These are phyloP conservation scores for Dinomys branickii DNA, from an alignment of 2,113 vertebrate species.

Conservation along the genomic window DNA sequence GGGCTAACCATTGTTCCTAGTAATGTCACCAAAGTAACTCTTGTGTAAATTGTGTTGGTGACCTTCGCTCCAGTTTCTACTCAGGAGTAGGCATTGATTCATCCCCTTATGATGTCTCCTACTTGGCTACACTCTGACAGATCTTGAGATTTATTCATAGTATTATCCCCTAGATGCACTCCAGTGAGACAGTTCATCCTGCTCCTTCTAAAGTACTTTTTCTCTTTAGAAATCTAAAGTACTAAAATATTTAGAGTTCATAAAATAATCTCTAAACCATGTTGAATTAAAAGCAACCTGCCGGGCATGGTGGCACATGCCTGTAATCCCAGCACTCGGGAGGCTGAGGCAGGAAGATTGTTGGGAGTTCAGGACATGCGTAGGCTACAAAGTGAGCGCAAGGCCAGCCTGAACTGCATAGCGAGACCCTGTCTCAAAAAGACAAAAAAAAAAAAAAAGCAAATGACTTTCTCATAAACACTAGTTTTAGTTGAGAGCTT, in stretches of 20 bases:
- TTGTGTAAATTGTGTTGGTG: constrained; percentile 15
- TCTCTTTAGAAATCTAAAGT: constrained; percentile 47
- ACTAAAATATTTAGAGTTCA: constrained; percentile 33
- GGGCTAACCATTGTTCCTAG: not conserved
- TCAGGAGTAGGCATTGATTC: not conserved
- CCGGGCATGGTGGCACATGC: too few species aligned
- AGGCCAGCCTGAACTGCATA: too few species aligned
- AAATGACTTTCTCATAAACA: constrained; percentile 15
- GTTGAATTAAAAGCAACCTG: not conserved
- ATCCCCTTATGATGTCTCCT: constrained; percentile 15
- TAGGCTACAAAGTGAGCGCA: too few species aligned
- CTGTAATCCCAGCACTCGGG: too few species aligned
- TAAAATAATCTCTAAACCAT: constrained; percentile 44
- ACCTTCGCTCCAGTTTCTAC: constrained; percentile 28
- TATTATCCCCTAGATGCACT: not conserved
- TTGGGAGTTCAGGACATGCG: too few species aligned
- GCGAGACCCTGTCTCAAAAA: too few species aligned
- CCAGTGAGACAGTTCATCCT: not conserved
- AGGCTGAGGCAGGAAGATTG: too few species aligned
- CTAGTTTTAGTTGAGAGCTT: not conserved
- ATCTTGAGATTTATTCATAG: not conserved
- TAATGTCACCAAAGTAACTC: not conserved
- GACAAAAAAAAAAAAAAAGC: not conserved
- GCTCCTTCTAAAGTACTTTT: not conserved
- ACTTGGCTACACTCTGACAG: not conserved